phyloP scores from a whole-genome alignment of 2,888 invertebrate genomes.

The Drosophila suboccidentalis region DNA sequence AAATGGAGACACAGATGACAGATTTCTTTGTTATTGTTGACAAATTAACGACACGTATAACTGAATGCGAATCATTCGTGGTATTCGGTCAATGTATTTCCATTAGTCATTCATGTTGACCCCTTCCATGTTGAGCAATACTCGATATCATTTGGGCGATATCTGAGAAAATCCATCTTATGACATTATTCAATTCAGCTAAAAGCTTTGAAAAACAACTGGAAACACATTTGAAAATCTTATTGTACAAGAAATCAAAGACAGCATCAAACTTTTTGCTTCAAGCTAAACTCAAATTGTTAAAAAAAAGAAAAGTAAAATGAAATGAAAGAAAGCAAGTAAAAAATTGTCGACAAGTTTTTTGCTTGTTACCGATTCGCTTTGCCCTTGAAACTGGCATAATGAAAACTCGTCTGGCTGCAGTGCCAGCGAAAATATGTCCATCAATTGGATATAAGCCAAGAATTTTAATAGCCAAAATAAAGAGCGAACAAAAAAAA shows the following conservation, averaged over 20 bases:
- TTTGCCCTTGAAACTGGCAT: conserved; percentile 56
- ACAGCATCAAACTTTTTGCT: conserved; percentile 41
- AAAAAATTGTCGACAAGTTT: conserved; percentile 62
- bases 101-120: conserved; percentile 46
- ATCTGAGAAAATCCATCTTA: neutral
- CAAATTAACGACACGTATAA: conserved; percentile 49
- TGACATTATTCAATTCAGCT: conserved; percentile 48
- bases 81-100: conserved; percentile 30
- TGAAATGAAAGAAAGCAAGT: conserved; percentile 6
- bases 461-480: conserved; percentile 61
- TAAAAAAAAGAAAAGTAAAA: neutral
- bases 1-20: conserved; percentile 10
- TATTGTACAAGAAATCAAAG: conserved; percentile 38
- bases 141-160: neutral
- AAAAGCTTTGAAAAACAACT: conserved; percentile 39
- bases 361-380: conserved; percentile 34
- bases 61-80: conserved; percentile 43
- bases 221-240: conserved; percentile 14
- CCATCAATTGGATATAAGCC: conserved; percentile 64
- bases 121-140: conserved; percentile 24
- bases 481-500: conserved; percentile 18
- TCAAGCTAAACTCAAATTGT: conserved; percentile 35
- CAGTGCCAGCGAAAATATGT: conserved; percentile 33
- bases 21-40: conserved; percentile 32
- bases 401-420: conserved; percentile 54